phyloP scores from a whole-genome alignment of 2,113 vertebrate species.

The Rhipidura dahli region DNA sequence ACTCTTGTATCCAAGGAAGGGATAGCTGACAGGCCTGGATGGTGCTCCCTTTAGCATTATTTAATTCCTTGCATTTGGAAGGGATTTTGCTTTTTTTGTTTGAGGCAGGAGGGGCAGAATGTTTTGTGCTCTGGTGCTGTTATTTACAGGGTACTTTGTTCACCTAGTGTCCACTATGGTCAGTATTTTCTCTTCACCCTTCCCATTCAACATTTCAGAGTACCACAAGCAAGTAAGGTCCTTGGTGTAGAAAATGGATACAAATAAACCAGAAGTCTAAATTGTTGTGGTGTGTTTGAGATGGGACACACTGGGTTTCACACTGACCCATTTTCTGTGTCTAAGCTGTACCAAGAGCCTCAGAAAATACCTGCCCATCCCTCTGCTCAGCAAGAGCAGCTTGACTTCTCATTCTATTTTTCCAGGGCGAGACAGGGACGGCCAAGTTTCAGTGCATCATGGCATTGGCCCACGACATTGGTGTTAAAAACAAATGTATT shows the following conservation, averaged over 20 bases:
- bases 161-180: neutral
- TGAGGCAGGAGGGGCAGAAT: neutral
- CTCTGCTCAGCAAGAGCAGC: neutral
- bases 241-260: neutral
- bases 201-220: neutral
- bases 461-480: neutral
- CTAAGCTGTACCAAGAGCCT: neutral
- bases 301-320: neutral
- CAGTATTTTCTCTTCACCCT: neutral
- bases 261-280: neutral
- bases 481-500: neutral
- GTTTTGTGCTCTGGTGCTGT: neutral
- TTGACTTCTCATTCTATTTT: neutral
- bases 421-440: too few relatives aligned
- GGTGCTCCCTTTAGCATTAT: neutral
- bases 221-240: neutral
- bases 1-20: neutral
- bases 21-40: neutral
- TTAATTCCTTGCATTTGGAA: neutral
- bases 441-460: fast-evolving
- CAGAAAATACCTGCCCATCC: neutral
- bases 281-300: neutral
- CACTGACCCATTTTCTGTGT: neutral
- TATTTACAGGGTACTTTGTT: neutral
- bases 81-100: neutral